Percentiles rank a stretch among this genome's conserved stretches.
These are phyloP conservation scores for Aphyosemion australe DNA, from an alignment of 2,113 vertebrate species.

Conservation along the genomic window DNA sequence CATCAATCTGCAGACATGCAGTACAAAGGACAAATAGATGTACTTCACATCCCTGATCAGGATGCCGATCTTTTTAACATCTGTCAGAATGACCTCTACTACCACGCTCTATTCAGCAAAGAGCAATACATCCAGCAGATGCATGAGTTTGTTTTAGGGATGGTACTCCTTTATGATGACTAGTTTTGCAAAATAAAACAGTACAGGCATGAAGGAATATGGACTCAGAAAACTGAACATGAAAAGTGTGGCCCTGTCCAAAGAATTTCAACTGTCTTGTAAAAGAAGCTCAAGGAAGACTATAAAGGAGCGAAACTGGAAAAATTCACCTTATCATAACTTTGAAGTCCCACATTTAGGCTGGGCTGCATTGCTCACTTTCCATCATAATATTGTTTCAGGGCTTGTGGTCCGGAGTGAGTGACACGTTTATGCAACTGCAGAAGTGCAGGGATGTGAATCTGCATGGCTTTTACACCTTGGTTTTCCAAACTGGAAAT, in stretches of 20 bases:
- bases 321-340: conserved; percentile 33
- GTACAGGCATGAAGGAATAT: conserved; percentile 3
- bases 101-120: conserved; percentile 27
- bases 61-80: conserved; percentile 34
- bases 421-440: conserved; percentile 54
- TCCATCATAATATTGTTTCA: conserved; percentile 59
- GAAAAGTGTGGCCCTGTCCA: not conserved
- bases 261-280: conserved; percentile 1
- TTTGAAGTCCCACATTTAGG: conserved; percentile 24
- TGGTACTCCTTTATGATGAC: not conserved
- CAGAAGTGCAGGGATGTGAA: conserved; percentile 30
- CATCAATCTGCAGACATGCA: conserved; percentile 20
- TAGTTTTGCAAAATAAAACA: conserved; percentile 11
- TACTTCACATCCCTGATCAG: conserved; percentile 12
- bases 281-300: not conserved
- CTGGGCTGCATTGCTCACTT: conserved; percentile 28
- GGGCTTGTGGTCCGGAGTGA: conserved; percentile 46
- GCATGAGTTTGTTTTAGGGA: not conserved
- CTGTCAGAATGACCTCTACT: conserved; percentile 16
- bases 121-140: conserved; percentile 3
- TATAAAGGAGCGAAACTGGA: conserved; percentile 20
- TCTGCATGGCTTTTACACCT: conserved; percentile 29
- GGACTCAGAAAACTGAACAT: not conserved
- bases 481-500: conserved; percentile 48
- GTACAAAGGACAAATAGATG: conserved; percentile 38